Evolutionary conservation across 2,113 vertebrate species (phyloP).

Genomic region (Cynocephalus volans): DNA sequence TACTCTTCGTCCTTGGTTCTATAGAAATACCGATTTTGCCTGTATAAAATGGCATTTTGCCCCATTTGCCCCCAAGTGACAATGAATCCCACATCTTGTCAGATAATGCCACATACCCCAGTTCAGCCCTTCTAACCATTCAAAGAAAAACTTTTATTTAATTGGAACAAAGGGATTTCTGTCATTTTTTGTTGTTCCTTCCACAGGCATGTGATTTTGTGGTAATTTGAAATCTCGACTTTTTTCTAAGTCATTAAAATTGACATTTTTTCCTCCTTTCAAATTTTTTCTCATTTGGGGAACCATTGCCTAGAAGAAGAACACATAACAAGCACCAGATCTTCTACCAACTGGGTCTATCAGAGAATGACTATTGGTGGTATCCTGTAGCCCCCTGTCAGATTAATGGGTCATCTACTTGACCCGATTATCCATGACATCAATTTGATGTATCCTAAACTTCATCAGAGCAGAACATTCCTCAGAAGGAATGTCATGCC

Average conservation of each 20-base stretch:
- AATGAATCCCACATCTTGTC: constrained; percentile 13
- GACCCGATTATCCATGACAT: constrained; percentile 2
- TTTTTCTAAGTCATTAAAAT: constrained; percentile 40
- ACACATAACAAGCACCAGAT: not conserved
- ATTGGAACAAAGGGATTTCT: not conserved
- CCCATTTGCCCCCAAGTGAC: constrained; percentile 8
- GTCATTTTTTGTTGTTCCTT: constrained; percentile 56
- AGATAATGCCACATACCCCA: constrained; percentile 15
- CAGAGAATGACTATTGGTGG: not conserved
- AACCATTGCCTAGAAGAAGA: not conserved
- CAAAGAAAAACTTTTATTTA: constrained; percentile 36
- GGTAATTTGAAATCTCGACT: not conserved
- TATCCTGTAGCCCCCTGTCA: not conserved
- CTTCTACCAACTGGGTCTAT: not conserved
- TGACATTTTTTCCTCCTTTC: constrained; percentile 20
- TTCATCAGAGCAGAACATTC: constrained; percentile 52
- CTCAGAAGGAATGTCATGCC: constrained; percentile 44
- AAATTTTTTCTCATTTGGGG: not conserved
- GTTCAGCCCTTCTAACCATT: not conserved
- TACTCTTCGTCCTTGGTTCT: constrained; percentile 13
- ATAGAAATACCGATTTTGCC: not conserved
- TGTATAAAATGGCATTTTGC: not conserved
- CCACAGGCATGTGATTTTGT: not conserved
- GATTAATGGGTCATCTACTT: not conserved
- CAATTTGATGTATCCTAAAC: not conserved